A percentile compares a stretch with the other conserved stretches of the same genome.
Evolutionary conservation across 2,113 vertebrate genomes (phyloP).

Genomic region (Nettapus auritus): DNA sequence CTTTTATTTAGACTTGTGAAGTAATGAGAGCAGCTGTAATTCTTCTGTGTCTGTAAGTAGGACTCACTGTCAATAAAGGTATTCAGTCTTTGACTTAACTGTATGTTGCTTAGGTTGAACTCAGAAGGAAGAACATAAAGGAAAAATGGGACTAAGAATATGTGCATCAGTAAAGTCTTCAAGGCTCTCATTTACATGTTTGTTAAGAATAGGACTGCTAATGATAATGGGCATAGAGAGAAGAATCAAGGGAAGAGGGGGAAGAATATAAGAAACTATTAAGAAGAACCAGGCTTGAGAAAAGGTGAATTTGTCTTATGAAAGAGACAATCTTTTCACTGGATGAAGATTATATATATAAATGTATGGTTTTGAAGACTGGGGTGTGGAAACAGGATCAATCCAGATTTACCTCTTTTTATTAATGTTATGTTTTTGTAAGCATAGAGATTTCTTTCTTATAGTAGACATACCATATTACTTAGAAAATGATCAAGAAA

Average conservation of each 20-base stretch:
- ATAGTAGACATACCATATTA: not conserved
- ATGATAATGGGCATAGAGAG: not conserved
- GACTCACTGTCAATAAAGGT: not conserved
- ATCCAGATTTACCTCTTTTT: not conserved
- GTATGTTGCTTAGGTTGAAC: not conserved
- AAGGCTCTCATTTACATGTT: not conserved
- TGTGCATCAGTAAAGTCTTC: not conserved
- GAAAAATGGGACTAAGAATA: not conserved
- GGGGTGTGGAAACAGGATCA: not conserved
- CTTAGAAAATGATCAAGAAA: not conserved
- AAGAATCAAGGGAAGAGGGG: not conserved
- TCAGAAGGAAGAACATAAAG: not conserved
- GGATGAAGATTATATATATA: not conserved
- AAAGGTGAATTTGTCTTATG: not conserved
- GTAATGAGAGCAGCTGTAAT: not conserved
- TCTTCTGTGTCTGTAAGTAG: not conserved
- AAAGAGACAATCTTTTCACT: not conserved
- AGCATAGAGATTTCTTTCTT: not conserved
- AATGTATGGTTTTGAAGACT: not conserved
- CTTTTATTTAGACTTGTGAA: not conserved
- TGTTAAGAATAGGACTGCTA: not conserved
- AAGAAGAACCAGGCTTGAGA: not conserved
- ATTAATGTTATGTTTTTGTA: not conserved
- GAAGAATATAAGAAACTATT: not conserved
- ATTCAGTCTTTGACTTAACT: not conserved